Evolutionary conservation across 2,888 invertebrate genomes (phyloP).

Genomic region (Aelia acuminata): DNA sequence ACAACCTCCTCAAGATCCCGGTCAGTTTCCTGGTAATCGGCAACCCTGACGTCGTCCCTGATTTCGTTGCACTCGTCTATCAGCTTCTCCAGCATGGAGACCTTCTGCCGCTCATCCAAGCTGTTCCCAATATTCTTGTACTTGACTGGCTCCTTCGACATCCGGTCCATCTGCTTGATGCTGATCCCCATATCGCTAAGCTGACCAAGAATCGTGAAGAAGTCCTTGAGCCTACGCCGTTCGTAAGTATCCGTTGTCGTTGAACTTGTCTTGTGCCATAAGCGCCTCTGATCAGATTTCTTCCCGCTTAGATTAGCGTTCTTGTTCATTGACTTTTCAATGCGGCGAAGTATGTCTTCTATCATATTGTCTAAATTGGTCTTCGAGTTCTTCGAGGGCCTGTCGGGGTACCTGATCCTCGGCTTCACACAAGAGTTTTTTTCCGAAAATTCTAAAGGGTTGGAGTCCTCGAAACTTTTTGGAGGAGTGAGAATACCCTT

Average conservation of each 20-base stretch:
- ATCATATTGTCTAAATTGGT: not conserved
- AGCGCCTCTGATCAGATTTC: not conserved
- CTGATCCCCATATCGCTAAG: not conserved
- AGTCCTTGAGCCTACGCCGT: not conserved
- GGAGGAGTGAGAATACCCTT: not conserved
- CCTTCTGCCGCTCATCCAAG: not conserved
- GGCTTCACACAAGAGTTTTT: not conserved
- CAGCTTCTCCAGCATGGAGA: not conserved
- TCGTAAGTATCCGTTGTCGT: not conserved
- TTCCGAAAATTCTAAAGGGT: not conserved
- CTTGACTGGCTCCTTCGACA: not conserved
- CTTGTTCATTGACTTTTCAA: not conserved
- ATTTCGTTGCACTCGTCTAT: not conserved
- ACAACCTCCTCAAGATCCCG: not conserved
- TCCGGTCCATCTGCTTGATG: constrained; percentile 7
- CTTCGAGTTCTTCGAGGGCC: not conserved
- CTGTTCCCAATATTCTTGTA: not conserved
- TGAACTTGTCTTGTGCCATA: not conserved
- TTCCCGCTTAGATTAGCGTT: not conserved
- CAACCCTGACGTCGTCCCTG: not conserved
- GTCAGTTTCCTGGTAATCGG: not conserved
- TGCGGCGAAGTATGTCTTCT: not conserved
- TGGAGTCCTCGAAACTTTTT: not conserved
- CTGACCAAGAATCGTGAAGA: not conserved
- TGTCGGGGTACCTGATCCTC: not conserved